Evolutionary conservation across 2,113 vertebrate genomes (phyloP).

Genomic region (Ageneiosus marmoratus): DNA sequence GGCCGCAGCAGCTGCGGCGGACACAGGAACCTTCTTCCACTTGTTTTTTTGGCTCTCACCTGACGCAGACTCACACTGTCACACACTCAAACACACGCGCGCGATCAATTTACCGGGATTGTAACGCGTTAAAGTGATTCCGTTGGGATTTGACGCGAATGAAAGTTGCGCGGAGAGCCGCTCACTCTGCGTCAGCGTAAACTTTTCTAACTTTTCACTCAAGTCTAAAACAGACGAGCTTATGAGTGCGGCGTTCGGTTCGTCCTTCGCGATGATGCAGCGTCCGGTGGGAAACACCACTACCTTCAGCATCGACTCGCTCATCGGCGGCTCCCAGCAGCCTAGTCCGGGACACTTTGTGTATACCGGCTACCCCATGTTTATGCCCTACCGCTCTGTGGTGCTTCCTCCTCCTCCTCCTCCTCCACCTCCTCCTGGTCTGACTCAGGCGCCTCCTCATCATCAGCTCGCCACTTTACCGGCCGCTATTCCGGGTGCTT

Average conservation of each 20-base stretch:
- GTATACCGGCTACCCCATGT: constrained; percentile 94
- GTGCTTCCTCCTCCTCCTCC: constrained; percentile 91
- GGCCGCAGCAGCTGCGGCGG: not conserved
- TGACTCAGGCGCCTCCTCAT: constrained; percentile 74
- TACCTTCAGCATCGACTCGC: constrained; percentile 95
- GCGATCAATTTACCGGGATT: not conserved
- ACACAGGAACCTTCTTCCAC: not conserved
- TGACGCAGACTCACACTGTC: no score
- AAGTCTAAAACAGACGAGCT: constrained; percentile 52
- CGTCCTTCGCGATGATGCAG: constrained; percentile 94
- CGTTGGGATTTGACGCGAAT: not conserved
- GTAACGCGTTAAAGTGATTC: not conserved
- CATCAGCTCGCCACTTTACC: constrained; percentile 82
- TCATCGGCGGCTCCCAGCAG: constrained; percentile 89
- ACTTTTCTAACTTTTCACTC: not conserved
- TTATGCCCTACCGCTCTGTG: constrained; percentile 93
- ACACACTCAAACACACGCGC: not conserved
- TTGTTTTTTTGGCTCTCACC: not conserved
- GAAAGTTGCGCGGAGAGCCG: not conserved
- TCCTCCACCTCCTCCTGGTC: constrained; percentile 79
- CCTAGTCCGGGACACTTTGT: constrained; percentile 89
- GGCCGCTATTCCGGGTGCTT: constrained; percentile 83
- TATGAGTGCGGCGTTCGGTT: constrained; percentile 86
- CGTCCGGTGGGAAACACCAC: constrained; percentile 90
- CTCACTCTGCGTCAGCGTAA: not conserved